Percentiles rank a stretch among this genome's conserved stretches.
Conservation (phyloP, 2,888 invertebrate species). For the Caenorhabditis drosophilae region DNA sequence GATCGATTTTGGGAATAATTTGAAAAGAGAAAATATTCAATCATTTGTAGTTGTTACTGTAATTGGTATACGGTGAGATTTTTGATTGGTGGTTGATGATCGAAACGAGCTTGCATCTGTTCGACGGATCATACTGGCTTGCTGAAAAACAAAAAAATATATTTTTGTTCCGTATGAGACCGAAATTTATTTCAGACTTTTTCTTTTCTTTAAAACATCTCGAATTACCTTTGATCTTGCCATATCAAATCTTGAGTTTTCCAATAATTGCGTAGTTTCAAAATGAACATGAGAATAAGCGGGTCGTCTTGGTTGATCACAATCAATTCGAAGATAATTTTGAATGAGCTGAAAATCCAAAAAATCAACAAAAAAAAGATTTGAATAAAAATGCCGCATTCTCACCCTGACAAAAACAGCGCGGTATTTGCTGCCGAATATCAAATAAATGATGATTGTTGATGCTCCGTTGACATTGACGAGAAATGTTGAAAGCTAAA, state of each 20-base stretch:
- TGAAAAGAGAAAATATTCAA: too few species aligned
- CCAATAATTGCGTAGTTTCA: constrained; percentile 35
- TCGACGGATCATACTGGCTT: constrained; percentile 21
- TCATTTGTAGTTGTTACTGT: too few species aligned
- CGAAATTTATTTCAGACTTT: too few species aligned
- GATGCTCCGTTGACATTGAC: constrained; percentile 61
- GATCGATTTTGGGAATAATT: too few species aligned
- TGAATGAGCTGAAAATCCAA: constrained; percentile 12
- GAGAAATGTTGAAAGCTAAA: constrained; percentile 51
- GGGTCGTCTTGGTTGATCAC: constrained; percentile 19
- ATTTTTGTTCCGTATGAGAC: not conserved
- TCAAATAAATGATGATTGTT: constrained; percentile 58
- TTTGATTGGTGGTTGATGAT: too few species aligned
- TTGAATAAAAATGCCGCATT: not conserved
- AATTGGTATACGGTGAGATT: too few species aligned
- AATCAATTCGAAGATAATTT: constrained; percentile 18
- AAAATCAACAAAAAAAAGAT: not conserved
- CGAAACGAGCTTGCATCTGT: constrained; percentile 11
- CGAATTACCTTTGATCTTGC: constrained; percentile 19
- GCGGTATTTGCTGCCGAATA: constrained; percentile 60
- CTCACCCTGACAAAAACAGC: constrained; percentile 48
- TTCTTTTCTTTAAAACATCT: too few species aligned
- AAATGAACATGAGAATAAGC: constrained; percentile 35
- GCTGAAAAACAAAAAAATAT: constrained; percentile 11
- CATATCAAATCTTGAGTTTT: constrained; percentile 24